Conservation (phyloP, 1,140 invertebrate species). For the Hylaeus anthracinus region DNA sequence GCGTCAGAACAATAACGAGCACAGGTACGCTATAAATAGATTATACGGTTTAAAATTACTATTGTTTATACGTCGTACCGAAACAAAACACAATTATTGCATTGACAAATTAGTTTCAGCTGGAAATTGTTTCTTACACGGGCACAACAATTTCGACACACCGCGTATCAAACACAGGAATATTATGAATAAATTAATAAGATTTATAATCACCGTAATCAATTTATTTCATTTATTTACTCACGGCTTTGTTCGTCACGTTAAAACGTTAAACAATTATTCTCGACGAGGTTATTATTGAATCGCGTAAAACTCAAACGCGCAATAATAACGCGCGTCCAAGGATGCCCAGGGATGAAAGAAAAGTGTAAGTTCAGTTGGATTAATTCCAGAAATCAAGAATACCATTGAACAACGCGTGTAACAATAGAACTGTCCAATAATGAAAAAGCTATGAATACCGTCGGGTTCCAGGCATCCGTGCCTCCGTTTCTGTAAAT, state of each 20-base stretch:
- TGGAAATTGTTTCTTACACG: too few relatives aligned
- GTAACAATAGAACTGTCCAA: slow-evolving; percentile 52
- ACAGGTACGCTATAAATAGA: not conserved
- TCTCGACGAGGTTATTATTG: too few relatives aligned
- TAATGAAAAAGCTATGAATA: slow-evolving; percentile 47
- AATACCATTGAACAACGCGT: slow-evolving; percentile 39
- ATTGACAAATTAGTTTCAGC: too few relatives aligned
- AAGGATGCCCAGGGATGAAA: slow-evolving; percentile 21
- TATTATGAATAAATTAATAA: too few relatives aligned
- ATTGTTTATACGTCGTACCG: not conserved
- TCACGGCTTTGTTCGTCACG: too few relatives aligned
- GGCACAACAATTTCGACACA: too few relatives aligned
- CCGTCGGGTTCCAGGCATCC: slow-evolving; percentile 33
- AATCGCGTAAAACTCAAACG: not conserved
- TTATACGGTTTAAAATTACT: not conserved
- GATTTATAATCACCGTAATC: too few relatives aligned
- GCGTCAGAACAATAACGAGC: not conserved
- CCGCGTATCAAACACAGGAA: too few relatives aligned
- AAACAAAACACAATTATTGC: too few relatives aligned
- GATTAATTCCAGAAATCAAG: slow-evolving; percentile 51
- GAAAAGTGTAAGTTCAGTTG: slow-evolving; percentile 39
- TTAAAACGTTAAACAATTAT: too few relatives aligned
- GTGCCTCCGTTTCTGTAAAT: slow-evolving; percentile 26
- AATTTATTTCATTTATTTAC: too few relatives aligned
- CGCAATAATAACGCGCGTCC: not conserved